Evolutionary conservation across 2,888 invertebrate genomes (phyloP).

Genomic region (Tryphoninae sp.): DNA sequence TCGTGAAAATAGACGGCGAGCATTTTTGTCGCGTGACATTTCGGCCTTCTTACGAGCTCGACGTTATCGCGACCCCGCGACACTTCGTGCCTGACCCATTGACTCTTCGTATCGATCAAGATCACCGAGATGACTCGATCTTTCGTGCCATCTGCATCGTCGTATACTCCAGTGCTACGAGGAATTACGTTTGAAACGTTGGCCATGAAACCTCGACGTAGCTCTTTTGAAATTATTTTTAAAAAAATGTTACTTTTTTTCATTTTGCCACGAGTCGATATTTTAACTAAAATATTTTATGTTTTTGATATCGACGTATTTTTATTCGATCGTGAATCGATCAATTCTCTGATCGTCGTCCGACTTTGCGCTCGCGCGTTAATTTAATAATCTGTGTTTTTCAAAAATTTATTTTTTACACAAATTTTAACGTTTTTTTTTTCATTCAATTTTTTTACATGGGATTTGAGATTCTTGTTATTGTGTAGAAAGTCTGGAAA

Average conservation of each 20-base stretch:
- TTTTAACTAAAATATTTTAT: background rate
- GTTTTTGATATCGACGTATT: too few species aligned
- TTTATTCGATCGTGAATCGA: too few species aligned
- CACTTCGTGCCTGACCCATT: slow-evolving; percentile 53
- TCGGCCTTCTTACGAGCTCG: background rate
- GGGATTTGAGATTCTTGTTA: too few species aligned
- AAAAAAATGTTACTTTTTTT: background rate
- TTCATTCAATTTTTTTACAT: too few species aligned
- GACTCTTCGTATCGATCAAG: slow-evolving; percentile 60
- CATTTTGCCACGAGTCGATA: background rate
- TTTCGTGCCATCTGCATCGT: slow-evolving; percentile 33
- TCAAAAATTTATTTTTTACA: too few species aligned
- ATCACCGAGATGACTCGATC: slow-evolving; percentile 29
- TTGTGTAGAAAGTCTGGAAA: too few species aligned
- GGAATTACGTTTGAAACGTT: slow-evolving; percentile 55
- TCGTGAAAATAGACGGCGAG: background rate
- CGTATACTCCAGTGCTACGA: slow-evolving; percentile 21
- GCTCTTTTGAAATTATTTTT: background rate
- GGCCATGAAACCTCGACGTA: slow-evolving; percentile 22
- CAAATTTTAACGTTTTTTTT: too few species aligned
- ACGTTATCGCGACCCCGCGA: slow-evolving; percentile 12
- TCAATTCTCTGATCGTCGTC: too few species aligned
- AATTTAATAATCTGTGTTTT: too few species aligned
- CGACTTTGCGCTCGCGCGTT: too few species aligned
- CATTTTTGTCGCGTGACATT: slow-evolving; percentile 17